Evolutionary conservation across 2,888 invertebrate genomes (phyloP).

Genomic region (Lottia gigantea): DNA sequence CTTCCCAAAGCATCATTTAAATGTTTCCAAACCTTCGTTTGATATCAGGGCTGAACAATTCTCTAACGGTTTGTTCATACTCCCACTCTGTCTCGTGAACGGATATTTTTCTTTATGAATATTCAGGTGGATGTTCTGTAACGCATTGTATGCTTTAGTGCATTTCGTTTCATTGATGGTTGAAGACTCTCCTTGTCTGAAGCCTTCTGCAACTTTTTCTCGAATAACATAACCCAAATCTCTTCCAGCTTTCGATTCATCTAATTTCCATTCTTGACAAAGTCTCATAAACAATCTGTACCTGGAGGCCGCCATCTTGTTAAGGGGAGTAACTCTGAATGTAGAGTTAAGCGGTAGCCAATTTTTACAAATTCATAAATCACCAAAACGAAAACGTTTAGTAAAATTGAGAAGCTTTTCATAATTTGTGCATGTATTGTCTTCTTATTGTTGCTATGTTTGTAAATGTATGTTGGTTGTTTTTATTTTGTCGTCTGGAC

Average conservation of each 20-base stretch:
- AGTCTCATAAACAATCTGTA: slow-evolving; percentile 27
- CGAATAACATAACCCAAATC: slow-evolving; percentile 25
- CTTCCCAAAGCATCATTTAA: background rate
- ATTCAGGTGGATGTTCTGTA: slow-evolving; percentile 20
- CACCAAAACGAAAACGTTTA: too few species aligned
- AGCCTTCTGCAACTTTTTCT: slow-evolving; percentile 25
- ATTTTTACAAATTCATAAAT: too few species aligned
- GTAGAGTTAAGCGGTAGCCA: too few species aligned
- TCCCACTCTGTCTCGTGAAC: slow-evolving; percentile 18
- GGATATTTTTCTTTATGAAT: slow-evolving; percentile 22
- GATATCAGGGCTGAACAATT: slow-evolving; percentile 21
- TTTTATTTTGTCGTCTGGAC: too few species aligned
- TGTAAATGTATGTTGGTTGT: too few species aligned
- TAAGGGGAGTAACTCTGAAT: slow-evolving; percentile 7
- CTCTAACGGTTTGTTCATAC: slow-evolving; percentile 18
- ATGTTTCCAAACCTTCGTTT: slow-evolving; percentile 16
- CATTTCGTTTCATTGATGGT: slow-evolving; percentile 22
- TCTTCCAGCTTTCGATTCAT: slow-evolving; percentile 22
- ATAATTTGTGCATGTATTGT: too few species aligned
- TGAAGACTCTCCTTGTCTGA: slow-evolving; percentile 28
- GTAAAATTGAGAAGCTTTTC: too few species aligned
- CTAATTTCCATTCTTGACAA: slow-evolving; percentile 29
- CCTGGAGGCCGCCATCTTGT: slow-evolving; percentile 25
- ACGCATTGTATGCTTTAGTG: slow-evolving; percentile 22
- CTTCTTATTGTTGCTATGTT: too few species aligned